Evolutionary conservation across 2,797 vertebrate species (phyloP), one percentile per base, ranked within the genome.

Genomic region (Channa striata): DNA sequence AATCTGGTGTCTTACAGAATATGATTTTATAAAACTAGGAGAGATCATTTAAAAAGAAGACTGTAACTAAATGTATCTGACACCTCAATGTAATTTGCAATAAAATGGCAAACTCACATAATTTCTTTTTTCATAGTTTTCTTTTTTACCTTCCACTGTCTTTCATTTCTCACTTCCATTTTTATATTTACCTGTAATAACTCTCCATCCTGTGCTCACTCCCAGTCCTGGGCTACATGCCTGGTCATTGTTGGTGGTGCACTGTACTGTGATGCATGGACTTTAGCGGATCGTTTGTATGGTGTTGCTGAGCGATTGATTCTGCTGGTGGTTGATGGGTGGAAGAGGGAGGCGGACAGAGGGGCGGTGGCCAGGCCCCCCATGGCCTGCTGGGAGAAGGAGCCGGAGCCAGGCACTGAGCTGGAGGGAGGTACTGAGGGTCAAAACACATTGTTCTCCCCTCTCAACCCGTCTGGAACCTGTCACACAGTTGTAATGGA

Each of bases 281-380:
- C 89, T 82, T 89, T 74, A 82, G 87, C 47, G 77, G 91, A 89
- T 96, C 94, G 93, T 95, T 94, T 95, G 94, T 95, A 91, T 81
- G 88, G 90, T 88, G 91, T 92, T 92, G 93, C 83, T 63, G 82
- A 82, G 83, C 58, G 93, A 98, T 94, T 94, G 96, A 97, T 93
- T 94, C 87, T 89, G 87, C 53, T 74, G 77, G 77, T 59, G 77
- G 86, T 74, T 90, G 90, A 19, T 62, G 75, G 75, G 82, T 72
- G 86, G 87, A 86, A 83, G 83, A 52, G 70, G 77, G 81, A 83
- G 87, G 84, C 72, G 0, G 63, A 63, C n/a, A 34, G 66, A 66
- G 75, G 79, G 92, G 85, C 76, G 78, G 89, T 72, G 80, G 89
- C 87, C 91, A 78, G 88, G 70, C 93, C 91, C 90, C 91, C 91